Evolutionary conservation across 2,797 vertebrate species (phyloP).

Genomic region (Cyprinodon diabolis): DNA sequence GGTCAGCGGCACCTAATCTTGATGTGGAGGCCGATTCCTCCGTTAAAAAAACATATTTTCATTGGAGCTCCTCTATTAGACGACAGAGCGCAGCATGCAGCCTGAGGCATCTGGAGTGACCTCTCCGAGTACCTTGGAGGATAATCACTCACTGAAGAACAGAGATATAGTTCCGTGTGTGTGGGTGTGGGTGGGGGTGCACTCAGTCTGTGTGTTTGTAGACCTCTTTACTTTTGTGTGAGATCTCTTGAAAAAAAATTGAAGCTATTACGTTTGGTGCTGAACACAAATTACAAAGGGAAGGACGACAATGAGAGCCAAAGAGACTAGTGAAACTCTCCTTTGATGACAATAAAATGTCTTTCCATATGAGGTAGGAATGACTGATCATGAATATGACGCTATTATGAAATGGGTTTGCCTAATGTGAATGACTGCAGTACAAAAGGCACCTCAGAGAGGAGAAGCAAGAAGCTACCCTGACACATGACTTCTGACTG

Average conservation of each 20-base stretch:
- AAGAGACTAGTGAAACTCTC: constrained; percentile 24
- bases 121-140: constrained; percentile 23
- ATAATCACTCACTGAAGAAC: constrained; percentile 35
- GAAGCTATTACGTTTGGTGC: constrained; percentile 38
- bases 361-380: constrained; percentile 34
- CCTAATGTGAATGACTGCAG: constrained; percentile 3
- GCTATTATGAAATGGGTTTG: constrained; percentile 28
- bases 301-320: constrained; percentile 34
- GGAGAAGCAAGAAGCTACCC: constrained; percentile 23
- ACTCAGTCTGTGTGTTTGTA: constrained; percentile 9
- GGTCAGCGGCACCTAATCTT: constrained; percentile 50
- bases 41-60: constrained; percentile 41
- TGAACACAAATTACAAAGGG: constrained; percentile 46
- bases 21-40: constrained; percentile 35
- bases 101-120: constrained; percentile 31
- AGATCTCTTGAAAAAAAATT: constrained; percentile 37
- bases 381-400: constrained; percentile 8
- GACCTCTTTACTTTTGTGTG: constrained; percentile 4
- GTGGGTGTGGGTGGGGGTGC: constrained; percentile 8
- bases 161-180: constrained; percentile 14
- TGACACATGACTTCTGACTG: constrained; percentile 36
- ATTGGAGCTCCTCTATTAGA: constrained; percentile 45
- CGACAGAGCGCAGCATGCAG: constrained; percentile 23
- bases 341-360: constrained; percentile 62
- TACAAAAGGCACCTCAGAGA: constrained; percentile 13